phyloP scores from a whole-genome alignment of 2,888 invertebrate genomes.

The Minunthozetes semirufus region DNA sequence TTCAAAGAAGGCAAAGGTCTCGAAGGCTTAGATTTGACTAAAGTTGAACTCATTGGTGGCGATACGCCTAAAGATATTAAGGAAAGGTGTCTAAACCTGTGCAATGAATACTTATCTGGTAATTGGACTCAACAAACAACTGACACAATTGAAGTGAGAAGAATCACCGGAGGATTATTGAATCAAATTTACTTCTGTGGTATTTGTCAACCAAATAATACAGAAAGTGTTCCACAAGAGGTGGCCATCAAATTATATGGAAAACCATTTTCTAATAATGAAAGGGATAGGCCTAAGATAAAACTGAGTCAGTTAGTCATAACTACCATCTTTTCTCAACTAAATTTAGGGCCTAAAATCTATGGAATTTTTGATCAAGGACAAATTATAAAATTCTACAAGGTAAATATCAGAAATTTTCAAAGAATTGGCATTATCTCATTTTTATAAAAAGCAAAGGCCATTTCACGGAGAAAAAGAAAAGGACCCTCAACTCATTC shows the following conservation, averaged over 20 bases:
- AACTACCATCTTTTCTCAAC: background rate
- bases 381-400: background rate
- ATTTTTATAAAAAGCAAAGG: background rate
- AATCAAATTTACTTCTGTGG: background rate
- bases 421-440: no score
- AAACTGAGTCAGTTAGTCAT: background rate
- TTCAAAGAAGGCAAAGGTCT: no score
- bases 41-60: conserved; percentile 35
- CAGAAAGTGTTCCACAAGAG: background rate
- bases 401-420: no score
- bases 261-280: no score
- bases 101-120: background rate
- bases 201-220: background rate
- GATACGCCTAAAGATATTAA: background rate
- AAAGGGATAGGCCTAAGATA: background rate
- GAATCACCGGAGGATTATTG: background rate
- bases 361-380: background rate
- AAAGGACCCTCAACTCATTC: background rate
- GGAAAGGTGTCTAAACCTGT: background rate
- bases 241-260: background rate
- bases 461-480: background rate
- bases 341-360: background rate
- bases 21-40: background rate
- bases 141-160: background rate
- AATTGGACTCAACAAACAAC: background rate